phyloP scores from a whole-genome alignment of 64 coral and sea anemone genomes.

The Hydrozoanthus tunicans region DNA sequence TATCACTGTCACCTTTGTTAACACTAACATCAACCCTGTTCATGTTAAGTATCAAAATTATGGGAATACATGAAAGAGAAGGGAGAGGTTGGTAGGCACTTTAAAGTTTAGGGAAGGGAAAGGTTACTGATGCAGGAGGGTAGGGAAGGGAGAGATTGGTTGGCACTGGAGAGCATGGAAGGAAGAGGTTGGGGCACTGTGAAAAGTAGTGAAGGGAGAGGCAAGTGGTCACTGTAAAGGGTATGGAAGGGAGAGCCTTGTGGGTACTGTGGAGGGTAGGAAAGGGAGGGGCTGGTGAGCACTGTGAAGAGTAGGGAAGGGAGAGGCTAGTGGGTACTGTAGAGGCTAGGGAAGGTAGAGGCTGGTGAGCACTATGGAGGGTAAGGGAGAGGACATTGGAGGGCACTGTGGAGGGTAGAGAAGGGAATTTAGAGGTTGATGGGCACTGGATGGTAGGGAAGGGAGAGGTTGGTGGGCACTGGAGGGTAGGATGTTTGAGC shows the following conservation, averaged over 20 bases:
- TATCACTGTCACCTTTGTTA: no score
- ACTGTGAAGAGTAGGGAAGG: neutral
- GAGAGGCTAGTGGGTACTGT: neutral
- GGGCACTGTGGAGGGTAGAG: neutral
- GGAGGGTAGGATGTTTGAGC: neutral
- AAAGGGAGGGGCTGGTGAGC: no score
- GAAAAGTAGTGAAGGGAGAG: no score
- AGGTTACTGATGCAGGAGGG: neutral
- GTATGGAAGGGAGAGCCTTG: no score
- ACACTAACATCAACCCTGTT: no score
- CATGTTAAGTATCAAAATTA: no score
- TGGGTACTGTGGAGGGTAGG: no score
- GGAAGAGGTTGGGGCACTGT: no score
- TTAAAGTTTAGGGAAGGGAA: neutral
- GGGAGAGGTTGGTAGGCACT: neutral
- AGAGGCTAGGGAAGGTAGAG: neutral
- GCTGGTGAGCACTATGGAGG: neutral
- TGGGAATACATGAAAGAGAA: neutral
- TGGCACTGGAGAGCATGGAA: neutral
- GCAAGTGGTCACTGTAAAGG: no score
- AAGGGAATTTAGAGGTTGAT: neutral
- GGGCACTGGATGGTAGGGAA: neutral
- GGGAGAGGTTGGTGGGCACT: neutral
- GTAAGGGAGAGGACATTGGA: neutral
- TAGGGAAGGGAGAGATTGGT: neutral